These are phyloP conservation scores for Agonopterix alstromeriana DNA, from an alignment of 2,888 invertebrate species.

Conservation along the genomic window DNA sequence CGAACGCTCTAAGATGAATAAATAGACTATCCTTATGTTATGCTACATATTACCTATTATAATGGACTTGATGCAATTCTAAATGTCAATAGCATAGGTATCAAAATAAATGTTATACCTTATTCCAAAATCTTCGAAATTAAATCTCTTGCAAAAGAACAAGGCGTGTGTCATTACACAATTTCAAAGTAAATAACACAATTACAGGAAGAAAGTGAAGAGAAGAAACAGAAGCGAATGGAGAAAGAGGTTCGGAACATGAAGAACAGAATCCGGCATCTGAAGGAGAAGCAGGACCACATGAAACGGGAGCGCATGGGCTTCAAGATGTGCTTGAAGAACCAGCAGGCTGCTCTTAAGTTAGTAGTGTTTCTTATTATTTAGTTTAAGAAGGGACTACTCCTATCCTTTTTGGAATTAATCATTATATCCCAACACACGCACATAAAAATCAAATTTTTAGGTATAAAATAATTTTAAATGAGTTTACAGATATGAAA, in stretches of 20 bases:
- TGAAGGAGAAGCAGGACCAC: slow-evolving; percentile 84
- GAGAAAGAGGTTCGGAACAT: slow-evolving; percentile 79
- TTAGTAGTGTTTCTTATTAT: slow-evolving; percentile 29
- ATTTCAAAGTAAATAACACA: not conserved
- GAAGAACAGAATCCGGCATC: slow-evolving; percentile 81
- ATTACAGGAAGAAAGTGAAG: slow-evolving; percentile 73
- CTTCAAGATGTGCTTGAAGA: slow-evolving; percentile 87
- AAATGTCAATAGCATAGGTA: not conserved
- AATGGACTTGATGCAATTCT: no score
- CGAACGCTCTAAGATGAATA: no score
- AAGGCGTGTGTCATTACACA: no score
- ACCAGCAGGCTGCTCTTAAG: slow-evolving; percentile 86
- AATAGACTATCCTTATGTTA: not conserved
- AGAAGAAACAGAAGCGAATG: slow-evolving; percentile 78
- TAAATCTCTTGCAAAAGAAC: not conserved
- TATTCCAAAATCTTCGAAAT: not conserved
- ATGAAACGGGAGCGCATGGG: slow-evolving; percentile 88
- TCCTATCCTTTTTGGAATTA: not conserved
- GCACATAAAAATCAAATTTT: no score
- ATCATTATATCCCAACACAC: no score
- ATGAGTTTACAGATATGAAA: no score
- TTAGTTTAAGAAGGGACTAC: no score
- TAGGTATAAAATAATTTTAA: no score
- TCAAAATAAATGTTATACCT: not conserved
- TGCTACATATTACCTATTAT: no score